Conservation (phyloP, 2,888 invertebrate species). For the Eristalis tenax region DNA sequence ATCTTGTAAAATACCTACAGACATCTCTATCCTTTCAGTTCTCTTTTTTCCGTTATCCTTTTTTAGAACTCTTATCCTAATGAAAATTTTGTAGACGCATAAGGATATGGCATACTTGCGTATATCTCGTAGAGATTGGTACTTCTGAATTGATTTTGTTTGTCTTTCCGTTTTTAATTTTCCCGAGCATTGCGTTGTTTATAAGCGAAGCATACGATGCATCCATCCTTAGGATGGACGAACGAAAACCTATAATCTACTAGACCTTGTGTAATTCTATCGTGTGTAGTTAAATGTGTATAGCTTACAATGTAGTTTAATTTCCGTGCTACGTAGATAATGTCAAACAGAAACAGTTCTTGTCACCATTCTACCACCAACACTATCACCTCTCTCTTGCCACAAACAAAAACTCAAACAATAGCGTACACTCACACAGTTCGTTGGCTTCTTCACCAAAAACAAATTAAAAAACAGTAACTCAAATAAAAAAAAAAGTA, state of each 20-base stretch:
- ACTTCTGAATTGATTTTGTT: constrained; percentile 2
- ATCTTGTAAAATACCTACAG: constrained; percentile 2
- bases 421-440: constrained; percentile 30
- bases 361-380: constrained; percentile 11
- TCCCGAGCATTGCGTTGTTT: constrained; percentile 42
- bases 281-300: constrained; percentile 38
- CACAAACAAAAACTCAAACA: constrained; percentile 26
- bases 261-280: constrained; percentile 51
- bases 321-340: constrained; percentile 20
- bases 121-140: neutral
- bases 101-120: neutral
- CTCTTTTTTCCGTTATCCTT: neutral
- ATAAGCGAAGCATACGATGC: neutral
- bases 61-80: neutral
- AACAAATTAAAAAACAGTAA: neutral
- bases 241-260: constrained; percentile 10
- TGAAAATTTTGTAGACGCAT: neutral
- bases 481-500: no score
- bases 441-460: constrained; percentile 40
- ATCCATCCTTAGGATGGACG: constrained; percentile 55
- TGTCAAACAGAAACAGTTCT: constrained; percentile 5
- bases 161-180: constrained; percentile 13
- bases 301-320: constrained; percentile 30
- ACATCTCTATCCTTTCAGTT: constrained; percentile 6
- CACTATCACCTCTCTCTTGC: neutral